A percentile compares a stretch with the other conserved stretches of the same genome.
Conservation (phyloP, 2,888 invertebrate species). For the Halictus ligatus region DNA sequence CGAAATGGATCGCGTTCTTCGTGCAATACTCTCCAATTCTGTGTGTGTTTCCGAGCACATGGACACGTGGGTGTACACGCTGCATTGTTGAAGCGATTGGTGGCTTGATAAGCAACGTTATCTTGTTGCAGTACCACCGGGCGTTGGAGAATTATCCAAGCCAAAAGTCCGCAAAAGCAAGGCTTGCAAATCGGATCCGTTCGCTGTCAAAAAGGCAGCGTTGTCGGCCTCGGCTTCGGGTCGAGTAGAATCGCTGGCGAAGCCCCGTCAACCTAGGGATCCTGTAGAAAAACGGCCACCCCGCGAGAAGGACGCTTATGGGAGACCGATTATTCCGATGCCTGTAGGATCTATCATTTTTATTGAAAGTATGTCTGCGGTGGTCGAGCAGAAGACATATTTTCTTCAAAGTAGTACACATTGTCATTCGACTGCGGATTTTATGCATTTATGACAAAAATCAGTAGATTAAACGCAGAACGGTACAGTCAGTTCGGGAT, state of each 20-base stretch:
- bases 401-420: too few species aligned
- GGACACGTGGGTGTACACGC: not conserved
- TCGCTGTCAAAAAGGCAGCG: slow-evolving; percentile 68
- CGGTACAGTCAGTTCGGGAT: too few species aligned
- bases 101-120: not conserved
- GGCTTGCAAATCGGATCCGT: slow-evolving; percentile 60
- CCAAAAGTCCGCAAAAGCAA: slow-evolving; percentile 40
- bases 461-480: too few species aligned
- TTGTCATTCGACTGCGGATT: too few species aligned
- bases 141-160: slow-evolving; percentile 61
- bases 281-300: slow-evolving; percentile 66
- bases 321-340: slow-evolving; percentile 67
- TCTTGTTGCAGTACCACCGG: slow-evolving; percentile 63
- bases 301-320: slow-evolving; percentile 72
- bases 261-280: slow-evolving; percentile 67
- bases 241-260: slow-evolving; percentile 63
- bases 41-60: not conserved
- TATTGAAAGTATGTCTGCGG: not conserved
- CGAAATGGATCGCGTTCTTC: not conserved
- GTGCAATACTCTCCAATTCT: not conserved
- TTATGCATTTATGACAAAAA: too few species aligned
- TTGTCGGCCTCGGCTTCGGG: slow-evolving; percentile 60
- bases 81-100: not conserved
- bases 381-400: not conserved
- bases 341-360: slow-evolving; percentile 62